Conservation (phyloP, 2,888 invertebrate genomes). For the Chaetogeoica ovagalla region DNA sequence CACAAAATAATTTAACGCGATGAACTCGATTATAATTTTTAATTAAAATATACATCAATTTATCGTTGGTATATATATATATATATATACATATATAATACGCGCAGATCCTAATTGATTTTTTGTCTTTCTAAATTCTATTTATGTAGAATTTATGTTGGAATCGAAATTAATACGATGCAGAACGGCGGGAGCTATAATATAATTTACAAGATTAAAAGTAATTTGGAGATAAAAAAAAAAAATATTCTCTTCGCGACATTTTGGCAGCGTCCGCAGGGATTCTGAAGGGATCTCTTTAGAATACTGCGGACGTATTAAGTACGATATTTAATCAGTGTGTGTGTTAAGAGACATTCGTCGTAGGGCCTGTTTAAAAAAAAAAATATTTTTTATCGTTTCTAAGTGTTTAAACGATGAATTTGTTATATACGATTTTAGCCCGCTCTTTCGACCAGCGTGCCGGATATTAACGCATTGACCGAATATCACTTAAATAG, state of each 20-base stretch:
- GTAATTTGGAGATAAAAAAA: neutral
- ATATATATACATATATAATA: neutral
- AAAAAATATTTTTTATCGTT: too few species aligned
- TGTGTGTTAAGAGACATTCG: too few species aligned
- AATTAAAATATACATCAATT: conserved; percentile 26
- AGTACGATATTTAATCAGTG: too few species aligned
- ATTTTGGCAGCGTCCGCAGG: neutral
- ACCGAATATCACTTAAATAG: too few species aligned
- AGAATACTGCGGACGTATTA: too few species aligned
- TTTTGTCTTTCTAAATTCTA: conserved; percentile 10
- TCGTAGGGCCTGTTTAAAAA: too few species aligned
- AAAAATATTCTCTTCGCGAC: neutral
- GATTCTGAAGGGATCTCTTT: neutral
- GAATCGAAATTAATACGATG: neutral
- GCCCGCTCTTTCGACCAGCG: too few species aligned
- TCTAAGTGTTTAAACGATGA: too few species aligned
- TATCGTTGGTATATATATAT: neutral
- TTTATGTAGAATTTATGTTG: neutral
- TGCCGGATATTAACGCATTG: too few species aligned
- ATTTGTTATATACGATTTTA: too few species aligned
- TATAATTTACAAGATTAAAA: neutral
- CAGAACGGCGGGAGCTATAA: neutral
- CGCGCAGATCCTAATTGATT: conserved; percentile 1
- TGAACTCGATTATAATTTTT: neutral
- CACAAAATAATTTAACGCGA: conserved; percentile 6